Conservation (phyloP, 2,888 invertebrate species). For the Caradrina kadenii region DNA sequence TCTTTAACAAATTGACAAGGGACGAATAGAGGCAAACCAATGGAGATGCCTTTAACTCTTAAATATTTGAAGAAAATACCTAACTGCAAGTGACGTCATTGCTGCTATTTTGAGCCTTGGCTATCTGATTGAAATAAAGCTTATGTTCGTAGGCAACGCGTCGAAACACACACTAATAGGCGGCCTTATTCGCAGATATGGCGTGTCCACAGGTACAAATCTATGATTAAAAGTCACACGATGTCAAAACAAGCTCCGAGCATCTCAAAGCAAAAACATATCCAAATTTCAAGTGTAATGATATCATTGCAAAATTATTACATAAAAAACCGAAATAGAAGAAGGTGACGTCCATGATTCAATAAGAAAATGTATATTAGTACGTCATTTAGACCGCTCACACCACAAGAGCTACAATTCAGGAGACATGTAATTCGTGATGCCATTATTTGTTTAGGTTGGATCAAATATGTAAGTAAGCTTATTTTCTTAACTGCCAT, state of each 20-base stretch:
- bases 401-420: conserved; percentile 60
- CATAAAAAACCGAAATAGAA: not conserved
- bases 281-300: conserved; percentile 37
- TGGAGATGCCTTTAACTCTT: too few species aligned
- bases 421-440: conserved; percentile 70
- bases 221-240: not conserved
- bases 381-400: conserved; percentile 58
- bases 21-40: too few species aligned
- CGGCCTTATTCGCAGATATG: too few species aligned
- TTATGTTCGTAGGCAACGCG: too few species aligned
- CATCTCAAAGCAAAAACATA: conserved; percentile 19
- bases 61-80: too few species aligned
- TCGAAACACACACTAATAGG: too few species aligned
- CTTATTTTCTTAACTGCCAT: not conserved
- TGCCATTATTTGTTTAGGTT: conserved; percentile 76
- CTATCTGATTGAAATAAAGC: too few species aligned
- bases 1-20: conserved; percentile 16
- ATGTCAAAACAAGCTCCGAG: conserved; percentile 34
- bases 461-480: conserved; percentile 76
- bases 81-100: too few species aligned
- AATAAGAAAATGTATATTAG: conserved; percentile 54
- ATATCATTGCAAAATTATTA: conserved; percentile 11
- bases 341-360: conserved; percentile 1
- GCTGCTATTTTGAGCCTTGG: too few species aligned
- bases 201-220: too few species aligned